phyloP scores from a whole-genome alignment of 2,113 vertebrate species.

The Ptilonorhynchus violaceus region DNA sequence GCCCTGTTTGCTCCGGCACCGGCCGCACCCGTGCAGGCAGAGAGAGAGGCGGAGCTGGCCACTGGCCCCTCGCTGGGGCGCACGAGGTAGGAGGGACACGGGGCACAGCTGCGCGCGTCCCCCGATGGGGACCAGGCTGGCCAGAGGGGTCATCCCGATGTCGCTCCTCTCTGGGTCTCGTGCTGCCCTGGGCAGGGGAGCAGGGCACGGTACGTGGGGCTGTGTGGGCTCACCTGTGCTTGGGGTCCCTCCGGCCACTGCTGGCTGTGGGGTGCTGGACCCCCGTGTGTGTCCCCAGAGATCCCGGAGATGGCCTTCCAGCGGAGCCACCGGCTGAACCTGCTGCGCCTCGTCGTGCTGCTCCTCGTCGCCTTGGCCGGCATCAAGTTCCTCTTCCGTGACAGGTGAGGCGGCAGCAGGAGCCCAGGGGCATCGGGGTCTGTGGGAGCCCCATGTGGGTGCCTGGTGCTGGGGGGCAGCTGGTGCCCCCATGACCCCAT shows the following conservation, averaged over 20 bases:
- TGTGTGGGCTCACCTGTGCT: neutral
- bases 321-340: conserved; percentile 53
- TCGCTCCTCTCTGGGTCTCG: neutral
- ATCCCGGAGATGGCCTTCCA: conserved; percentile 55
- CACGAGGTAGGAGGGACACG: neutral
- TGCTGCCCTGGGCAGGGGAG: neutral
- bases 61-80: neutral
- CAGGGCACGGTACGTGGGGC: neutral
- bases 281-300: neutral
- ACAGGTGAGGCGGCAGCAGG: conserved; percentile 63
- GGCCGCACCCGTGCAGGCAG: neutral
- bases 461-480: neutral
- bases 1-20: neutral
- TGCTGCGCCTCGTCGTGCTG: conserved; percentile 56
- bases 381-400: conserved; percentile 60
- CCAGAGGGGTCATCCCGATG: neutral
- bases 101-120: accelerated
- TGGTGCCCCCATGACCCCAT: neutral
- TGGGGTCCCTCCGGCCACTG: neutral
- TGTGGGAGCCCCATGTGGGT: accelerated
- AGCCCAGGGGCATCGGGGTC: accelerated
- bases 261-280: neutral
- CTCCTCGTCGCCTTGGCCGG: conserved; percentile 45
- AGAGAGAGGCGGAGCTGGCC: neutral
- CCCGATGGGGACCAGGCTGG: neutral